phyloP scores from a whole-genome alignment of 1,140 invertebrate genomes.

The Hyles vespertilio region DNA sequence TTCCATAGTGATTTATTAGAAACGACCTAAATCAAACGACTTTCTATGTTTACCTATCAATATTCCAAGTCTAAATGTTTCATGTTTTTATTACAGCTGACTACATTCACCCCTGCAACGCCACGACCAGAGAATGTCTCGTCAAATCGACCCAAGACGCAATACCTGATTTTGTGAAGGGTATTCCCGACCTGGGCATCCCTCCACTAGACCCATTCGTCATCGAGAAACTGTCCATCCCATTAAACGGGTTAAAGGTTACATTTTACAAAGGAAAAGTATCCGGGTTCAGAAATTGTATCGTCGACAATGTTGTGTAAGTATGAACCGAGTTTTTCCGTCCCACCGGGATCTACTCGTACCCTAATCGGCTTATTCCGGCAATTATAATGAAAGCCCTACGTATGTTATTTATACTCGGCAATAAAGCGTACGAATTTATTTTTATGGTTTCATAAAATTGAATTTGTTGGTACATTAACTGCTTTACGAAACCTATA shows the following conservation, averaged over 20 bases:
- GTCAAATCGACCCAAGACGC: constrained; percentile 54
- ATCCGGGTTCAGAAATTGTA: constrained; percentile 52
- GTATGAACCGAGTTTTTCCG: constrained; percentile 20
- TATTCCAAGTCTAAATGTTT: not conserved
- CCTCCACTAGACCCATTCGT: constrained; percentile 52
- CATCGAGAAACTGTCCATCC: constrained; percentile 54
- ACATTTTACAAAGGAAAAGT: constrained; percentile 62
- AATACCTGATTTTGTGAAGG: constrained; percentile 59
- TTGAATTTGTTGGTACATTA: no score
- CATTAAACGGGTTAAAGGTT: constrained; percentile 47
- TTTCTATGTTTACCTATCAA: no score
- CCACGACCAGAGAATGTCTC: constrained; percentile 42
- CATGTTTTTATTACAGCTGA: constrained; percentile 48
- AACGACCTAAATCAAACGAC: no score
- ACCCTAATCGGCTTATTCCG: not conserved
- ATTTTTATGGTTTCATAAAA: no score
- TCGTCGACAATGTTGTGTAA: constrained; percentile 61
- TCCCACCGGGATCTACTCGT: not conserved
- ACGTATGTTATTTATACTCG: no score
- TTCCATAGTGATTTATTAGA: no score
- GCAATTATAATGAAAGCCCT: not conserved
- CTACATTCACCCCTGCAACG: constrained; percentile 59
- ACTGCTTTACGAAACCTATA: no score
- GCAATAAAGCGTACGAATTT: no score
- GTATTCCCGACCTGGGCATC: constrained; percentile 44